Base-by-base conservation (phyloP, 1,140 invertebrate genomes). In the Drosophila mojavensis region DNA sequence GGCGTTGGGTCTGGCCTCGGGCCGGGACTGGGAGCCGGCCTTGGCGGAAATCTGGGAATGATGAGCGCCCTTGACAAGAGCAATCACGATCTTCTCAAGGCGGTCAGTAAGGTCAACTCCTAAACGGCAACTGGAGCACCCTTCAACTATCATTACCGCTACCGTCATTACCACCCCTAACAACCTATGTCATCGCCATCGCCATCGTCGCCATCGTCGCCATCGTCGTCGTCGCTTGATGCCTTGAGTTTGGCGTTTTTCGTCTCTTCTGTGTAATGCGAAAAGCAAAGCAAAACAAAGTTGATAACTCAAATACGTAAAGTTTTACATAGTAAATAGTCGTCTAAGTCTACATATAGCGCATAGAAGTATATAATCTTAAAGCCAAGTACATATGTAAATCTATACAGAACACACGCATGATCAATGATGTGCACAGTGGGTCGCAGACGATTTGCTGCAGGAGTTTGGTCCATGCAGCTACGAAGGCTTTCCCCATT, bases 31-130 rank as follows among this genome's bases (percentile, higher is more conserved):
- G 84, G 89, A 0, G 79, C 79, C 5, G 91, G 91, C 33, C 77
- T 91, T 6, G 84, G 90, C n/a, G 85, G 92, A 43, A 92, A 92
- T 70, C 76, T 92, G 64, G 91, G 92, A 47, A 92, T 92, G 92
- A 92, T 94, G 67, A 92, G 93, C 75, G 93, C 93, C 47, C 81
- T 94, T 33, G 94, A 94, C 70, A 94, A 94, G 80, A 93, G 93
- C 77, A 93, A 94, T 91, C 93, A 93, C 71, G 94, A 94, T 90
- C 92, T 94, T 68, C 93, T 94, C 51, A 94, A 94, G 79, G 94
- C 93, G 56, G 94, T 94, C 72, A 94, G 93, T 90, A 94, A 94
- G 91, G 94, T 94, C 54, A 94, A 94, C 67, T 93, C 94, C 93
- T 94, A 94, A 92, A 65, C 54, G 50, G 41, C 36, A 30, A 36